Evolutionary conservation across 2,888 invertebrate genomes (phyloP).

Genomic region (Plagodis dolabraria): DNA sequence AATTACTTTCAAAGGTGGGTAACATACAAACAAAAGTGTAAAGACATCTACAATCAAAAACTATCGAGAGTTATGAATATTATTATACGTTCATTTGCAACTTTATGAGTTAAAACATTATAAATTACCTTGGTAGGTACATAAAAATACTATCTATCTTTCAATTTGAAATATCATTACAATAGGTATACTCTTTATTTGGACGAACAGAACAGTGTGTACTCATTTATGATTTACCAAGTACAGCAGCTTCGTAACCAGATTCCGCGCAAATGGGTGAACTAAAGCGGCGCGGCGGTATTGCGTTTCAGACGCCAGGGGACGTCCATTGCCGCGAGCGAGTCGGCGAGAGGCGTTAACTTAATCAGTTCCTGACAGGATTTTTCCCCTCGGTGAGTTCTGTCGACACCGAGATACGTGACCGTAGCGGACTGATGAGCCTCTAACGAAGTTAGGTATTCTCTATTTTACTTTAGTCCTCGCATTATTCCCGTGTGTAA

Average conservation of each 20-base stretch:
- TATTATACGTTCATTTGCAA: too few species aligned
- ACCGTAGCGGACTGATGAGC: slow-evolving; percentile 51
- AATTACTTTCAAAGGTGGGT: too few species aligned
- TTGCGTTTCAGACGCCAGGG: slow-evolving; percentile 72
- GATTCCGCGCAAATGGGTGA: slow-evolving; percentile 66
- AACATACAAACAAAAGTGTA: too few species aligned
- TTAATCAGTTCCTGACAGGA: slow-evolving; percentile 69
- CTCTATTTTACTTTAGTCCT: slow-evolving; percentile 43
- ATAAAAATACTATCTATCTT: too few species aligned
- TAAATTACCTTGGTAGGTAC: too few species aligned
- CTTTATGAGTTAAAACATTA: too few species aligned
- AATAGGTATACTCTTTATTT: too few species aligned
- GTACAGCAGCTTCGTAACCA: slow-evolving; percentile 49
- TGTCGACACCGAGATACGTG: slow-evolving; percentile 48
- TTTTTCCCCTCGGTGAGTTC: slow-evolving; percentile 60
- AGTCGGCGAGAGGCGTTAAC: slow-evolving; percentile 60
- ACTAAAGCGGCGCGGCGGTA: slow-evolving; percentile 57
- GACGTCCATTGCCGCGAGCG: slow-evolving; percentile 64
- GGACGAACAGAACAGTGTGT: too few species aligned
- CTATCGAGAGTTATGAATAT: too few species aligned
- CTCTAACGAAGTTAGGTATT: slow-evolving; percentile 57
- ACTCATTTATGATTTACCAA: too few species aligned
- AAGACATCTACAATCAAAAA: too few species aligned
- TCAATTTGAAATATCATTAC: too few species aligned
- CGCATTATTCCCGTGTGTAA: slow-evolving; percentile 27